Evolutionary conservation across 1,140 invertebrate genomes (phyloP), one percentile per base, ranked within the genome.

Genomic region (Bombus pyrosoma): DNA sequence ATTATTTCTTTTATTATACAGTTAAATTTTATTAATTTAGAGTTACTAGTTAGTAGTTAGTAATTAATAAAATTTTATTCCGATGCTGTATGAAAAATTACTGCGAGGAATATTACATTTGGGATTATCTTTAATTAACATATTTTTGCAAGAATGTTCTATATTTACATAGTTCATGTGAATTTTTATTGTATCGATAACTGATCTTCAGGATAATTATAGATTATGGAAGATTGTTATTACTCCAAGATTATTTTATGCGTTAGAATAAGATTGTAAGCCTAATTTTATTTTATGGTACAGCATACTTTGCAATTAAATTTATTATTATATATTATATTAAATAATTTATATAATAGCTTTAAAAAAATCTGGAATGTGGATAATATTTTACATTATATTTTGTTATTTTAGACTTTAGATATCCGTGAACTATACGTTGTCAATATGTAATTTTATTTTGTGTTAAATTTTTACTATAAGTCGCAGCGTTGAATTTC

Each of bases 381-480:
- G 3, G 34, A 74, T 22, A 47, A 72, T 74, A 74, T 57, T 34
- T 3, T 57, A 37, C 9, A 13, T 53, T 4, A 6, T 47, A 68
- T 34, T 69, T 80, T 37, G 47, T 41, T 57, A 37, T 25, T 25
- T 18, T 22, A 53, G 1, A 22, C 6, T 53, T n/a, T 59, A 39
- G 12, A 1, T 43, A 22, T 74, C 25, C 43, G 32, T 59, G 47
- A 75, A 59, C 12, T 57, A 59, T 39, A 71, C 64, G 43, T 25
- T 32, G 10, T 85, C 39, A 53, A 53, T 59, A 62, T 39, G 41
- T 41, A n/a, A 34, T 79, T 43, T 59, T 59, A 78, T 39, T 66
- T 25, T 59, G 3, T 57, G 22, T 25, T 22, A 32, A 39, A 37
- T 32, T 39, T 13, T 71, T 43, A 5, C 8, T 12, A 62, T 72